Conservation (phyloP, 2,888 invertebrate species). For the Hypomecis atomaria region DNA sequence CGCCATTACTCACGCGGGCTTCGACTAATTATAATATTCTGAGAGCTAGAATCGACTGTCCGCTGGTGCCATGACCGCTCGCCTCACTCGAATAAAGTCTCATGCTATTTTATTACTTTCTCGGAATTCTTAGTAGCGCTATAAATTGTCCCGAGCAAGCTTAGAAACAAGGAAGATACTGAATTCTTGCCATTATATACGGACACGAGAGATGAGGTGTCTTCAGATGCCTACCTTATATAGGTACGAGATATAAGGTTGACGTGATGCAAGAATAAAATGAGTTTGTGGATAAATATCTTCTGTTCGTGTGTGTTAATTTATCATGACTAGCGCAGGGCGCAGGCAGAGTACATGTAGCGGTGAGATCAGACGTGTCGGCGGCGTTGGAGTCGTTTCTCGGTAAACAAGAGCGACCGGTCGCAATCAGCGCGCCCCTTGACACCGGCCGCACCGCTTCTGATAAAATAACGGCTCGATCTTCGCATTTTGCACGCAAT, state of each 20-base stretch:
- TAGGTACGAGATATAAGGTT: conserved; percentile 7
- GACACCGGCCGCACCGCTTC: conserved; percentile 62
- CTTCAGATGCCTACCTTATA: not conserved
- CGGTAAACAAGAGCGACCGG: conserved; percentile 62
- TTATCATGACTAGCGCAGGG: conserved; percentile 39
- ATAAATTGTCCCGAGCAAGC: conserved; percentile 34
- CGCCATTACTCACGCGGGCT: conserved; percentile 81
- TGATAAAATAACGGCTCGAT: conserved; percentile 51
- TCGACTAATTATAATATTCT: conserved; percentile 82
- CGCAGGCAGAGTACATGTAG: conserved; percentile 41
- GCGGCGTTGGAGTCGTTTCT: conserved; percentile 62
- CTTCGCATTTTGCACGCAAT: conserved; percentile 45
- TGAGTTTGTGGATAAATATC: conserved; percentile 12
- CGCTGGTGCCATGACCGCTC: conserved; percentile 54
- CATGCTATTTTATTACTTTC: conserved; percentile 36
- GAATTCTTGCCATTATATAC: conserved; percentile 36
- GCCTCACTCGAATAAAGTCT: conserved; percentile 40
- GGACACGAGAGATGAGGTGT: not conserved
- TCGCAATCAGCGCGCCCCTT: conserved; percentile 72
- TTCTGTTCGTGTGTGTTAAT: conserved; percentile 39
- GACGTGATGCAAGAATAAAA: conserved; percentile 2
- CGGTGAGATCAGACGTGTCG: conserved; percentile 74
- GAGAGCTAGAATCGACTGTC: conserved; percentile 71
- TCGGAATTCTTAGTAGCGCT: conserved; percentile 24
- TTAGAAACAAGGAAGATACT: conserved; percentile 38